Base-by-base conservation (phyloP, 2,113 vertebrate species). In the Apodemus speciosus region DNA sequence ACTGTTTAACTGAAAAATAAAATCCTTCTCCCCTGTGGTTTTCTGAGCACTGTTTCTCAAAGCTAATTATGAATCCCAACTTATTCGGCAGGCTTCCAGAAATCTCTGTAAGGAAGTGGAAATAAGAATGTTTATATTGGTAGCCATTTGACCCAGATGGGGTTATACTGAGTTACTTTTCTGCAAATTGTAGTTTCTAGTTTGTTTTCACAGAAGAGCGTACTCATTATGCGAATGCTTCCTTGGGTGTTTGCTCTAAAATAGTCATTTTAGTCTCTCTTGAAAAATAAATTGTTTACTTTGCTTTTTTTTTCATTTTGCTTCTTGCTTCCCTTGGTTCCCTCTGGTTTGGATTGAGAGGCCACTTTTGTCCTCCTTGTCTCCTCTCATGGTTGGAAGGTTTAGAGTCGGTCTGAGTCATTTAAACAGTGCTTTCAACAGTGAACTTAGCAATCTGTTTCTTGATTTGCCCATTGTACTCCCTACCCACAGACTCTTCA, bases 401-500 rank as follows among this genome's bases (percentile, higher is more conserved):
- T 80, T 87, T 91, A n/a, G 3, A 53, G 71, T 49, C n/a, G 92
- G 43, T 85, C 85, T 90, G 38, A 84, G 77, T 79, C 85, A n/a
- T 60, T 75, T 75, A 49, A 30, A 9, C 62, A 75, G 9, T 58
- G 69, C 46, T 96, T 94, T 60, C 62, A 93, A 86, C 43, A 30
- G 35, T 69, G 80, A 10, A n/a, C 43, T 38, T 60, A 35, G 35
- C 84, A 9, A 38, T 30, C 40, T 49, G 68, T 38, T 92, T 91
- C 85, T 92, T 58, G 25, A 86, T 80, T 80, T 76, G 21, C 51
- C 62, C 21, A 53, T 92, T 95, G 92, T 84, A 89, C 60, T 92
- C 71, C 15, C 73, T 21, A 84, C 9, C 56, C 80, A 49, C 11
- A n/a, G 46, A 56, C 73, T 92, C 38, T 62, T 9, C 2, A 40